phyloP scores from a whole-genome alignment of 2,888 invertebrate genomes.

The Brachycybe producta region DNA sequence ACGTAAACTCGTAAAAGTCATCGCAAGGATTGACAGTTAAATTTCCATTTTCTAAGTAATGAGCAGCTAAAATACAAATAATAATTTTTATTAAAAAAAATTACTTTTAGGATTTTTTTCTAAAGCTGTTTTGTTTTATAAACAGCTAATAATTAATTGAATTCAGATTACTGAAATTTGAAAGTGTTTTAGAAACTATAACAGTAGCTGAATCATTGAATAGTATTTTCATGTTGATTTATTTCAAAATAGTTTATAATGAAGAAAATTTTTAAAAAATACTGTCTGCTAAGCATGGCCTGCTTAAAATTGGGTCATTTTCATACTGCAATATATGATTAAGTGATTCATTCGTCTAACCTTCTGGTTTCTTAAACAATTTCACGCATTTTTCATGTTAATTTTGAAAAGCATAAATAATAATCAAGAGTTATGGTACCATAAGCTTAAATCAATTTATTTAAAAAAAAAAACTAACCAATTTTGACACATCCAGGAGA shows the following conservation, averaged over 20 bases:
- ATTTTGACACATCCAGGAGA: conserved; percentile 17
- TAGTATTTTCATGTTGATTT: no score
- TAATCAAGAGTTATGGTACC: background rate
- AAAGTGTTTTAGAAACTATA: no score
- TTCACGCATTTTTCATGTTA: no score
- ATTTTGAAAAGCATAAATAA: no score
- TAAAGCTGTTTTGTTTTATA: background rate
- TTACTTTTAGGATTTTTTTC: background rate
- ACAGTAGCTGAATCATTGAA: no score
- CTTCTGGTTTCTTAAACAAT: no score
- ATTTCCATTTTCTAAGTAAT: conserved; percentile 27
- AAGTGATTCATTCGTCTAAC: no score
- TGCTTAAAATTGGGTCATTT: no score
- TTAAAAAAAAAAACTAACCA: background rate
- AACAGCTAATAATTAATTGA: background rate
- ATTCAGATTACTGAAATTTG: no score
- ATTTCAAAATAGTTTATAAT: background rate
- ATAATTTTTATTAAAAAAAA: background rate
- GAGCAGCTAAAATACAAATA: conserved; percentile 16
- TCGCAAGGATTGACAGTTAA: conserved; percentile 35
- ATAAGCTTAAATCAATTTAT: background rate
- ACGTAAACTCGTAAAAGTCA: conserved; percentile 39
- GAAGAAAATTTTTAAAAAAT: background rate
- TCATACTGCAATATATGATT: no score
- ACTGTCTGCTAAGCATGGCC: no score